Conservation (phyloP, 2,113 vertebrate species). For the Atractosteus spatula region DNA sequence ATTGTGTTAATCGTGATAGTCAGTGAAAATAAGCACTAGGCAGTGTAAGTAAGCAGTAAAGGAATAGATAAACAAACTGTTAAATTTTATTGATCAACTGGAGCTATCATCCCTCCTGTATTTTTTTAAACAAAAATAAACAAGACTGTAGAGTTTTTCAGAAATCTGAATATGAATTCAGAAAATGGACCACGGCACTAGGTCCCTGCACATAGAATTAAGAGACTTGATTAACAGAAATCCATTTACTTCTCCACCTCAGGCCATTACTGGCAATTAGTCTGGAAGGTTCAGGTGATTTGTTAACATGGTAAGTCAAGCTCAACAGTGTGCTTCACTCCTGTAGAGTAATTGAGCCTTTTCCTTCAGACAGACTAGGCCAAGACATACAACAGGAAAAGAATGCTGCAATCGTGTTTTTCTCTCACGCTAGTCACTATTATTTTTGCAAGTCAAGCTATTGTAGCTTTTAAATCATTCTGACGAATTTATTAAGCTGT, state of each 20-base stretch:
- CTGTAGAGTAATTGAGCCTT: background rate
- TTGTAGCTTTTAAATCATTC: constrained; percentile 52
- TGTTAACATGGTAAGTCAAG: constrained; percentile 3
- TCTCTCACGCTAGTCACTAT: too few species aligned
- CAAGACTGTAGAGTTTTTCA: too few species aligned
- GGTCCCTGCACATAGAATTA: background rate
- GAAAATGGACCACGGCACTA: background rate
- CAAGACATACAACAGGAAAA: background rate
- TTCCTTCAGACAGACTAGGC: background rate
- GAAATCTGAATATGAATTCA: too few species aligned
- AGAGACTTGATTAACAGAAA: background rate
- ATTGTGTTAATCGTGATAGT: too few species aligned
- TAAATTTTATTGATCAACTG: too few species aligned
- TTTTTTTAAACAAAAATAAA: too few species aligned
- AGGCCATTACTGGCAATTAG: background rate
- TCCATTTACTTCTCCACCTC: background rate
- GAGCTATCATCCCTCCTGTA: too few species aligned
- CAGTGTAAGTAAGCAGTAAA: too few species aligned
- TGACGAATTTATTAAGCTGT: constrained; percentile 57
- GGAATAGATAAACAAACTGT: too few species aligned
- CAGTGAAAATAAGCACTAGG: too few species aligned
- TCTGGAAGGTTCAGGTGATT: constrained; percentile 2
- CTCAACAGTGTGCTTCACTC: background rate
- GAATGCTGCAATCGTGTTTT: too few species aligned
- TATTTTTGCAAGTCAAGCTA: too few species aligned